Evolutionary conservation across 2,113 vertebrate species (phyloP).

Genomic region (Apodemus speciosus): DNA sequence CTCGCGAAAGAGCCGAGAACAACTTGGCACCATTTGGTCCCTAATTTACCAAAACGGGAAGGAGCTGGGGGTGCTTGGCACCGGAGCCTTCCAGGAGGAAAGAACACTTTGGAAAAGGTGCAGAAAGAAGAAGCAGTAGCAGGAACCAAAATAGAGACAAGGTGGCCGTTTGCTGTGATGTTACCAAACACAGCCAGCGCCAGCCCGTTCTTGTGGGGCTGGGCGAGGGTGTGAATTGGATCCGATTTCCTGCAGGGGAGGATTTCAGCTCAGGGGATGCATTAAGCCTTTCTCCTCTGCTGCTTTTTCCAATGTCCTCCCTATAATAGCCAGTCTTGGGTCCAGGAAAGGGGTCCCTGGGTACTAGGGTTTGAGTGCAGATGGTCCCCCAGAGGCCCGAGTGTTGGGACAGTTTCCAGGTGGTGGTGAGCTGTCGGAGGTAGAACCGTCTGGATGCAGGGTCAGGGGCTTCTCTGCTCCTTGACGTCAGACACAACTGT

Average conservation of each 20-base stretch:
- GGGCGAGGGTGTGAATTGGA: slow-evolving; percentile 21
- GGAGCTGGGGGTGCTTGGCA: slow-evolving; percentile 75
- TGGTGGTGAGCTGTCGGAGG: neutral
- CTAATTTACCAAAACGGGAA: slow-evolving; percentile 83
- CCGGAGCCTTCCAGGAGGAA: slow-evolving; percentile 77
- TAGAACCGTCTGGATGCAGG: too few species aligned
- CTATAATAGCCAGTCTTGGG: neutral
- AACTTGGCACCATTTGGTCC: slow-evolving; percentile 80
- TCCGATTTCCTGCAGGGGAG: slow-evolving; percentile 23
- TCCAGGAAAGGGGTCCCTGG: neutral
- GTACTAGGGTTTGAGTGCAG: neutral
- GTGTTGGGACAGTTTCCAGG: neutral
- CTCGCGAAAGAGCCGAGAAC: slow-evolving; percentile 75
- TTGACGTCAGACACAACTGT: neutral
- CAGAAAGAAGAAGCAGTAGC: slow-evolving; percentile 61
- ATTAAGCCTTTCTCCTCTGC: neutral
- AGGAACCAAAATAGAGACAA: slow-evolving; percentile 63
- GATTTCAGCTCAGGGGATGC: neutral
- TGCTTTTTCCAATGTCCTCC: neutral
- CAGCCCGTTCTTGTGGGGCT: neutral
- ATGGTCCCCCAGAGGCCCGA: neutral
- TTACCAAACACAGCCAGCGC: slow-evolving; percentile 68
- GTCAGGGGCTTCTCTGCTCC: neutral
- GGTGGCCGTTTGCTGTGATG: neutral
- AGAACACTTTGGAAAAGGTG: slow-evolving; percentile 66